Evolutionary conservation across 2,113 vertebrate genomes (phyloP), one percentile per base, ranked within the genome.

Genomic region (Brienomyrus longianalis): DNA sequence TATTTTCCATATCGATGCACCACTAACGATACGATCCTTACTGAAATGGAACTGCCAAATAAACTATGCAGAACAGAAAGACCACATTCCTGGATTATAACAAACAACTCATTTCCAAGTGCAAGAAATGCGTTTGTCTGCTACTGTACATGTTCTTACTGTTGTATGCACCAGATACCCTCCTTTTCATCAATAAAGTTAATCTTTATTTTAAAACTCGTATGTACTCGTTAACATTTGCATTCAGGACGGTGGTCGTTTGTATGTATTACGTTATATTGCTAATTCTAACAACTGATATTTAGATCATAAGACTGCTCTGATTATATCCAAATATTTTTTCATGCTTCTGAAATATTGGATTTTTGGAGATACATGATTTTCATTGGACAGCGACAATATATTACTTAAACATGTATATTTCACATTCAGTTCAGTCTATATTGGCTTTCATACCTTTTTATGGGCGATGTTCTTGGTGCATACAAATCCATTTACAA

Each of bases 401-500:
- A n/a, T n/a, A n/a, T 62, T 62, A n/a, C 6, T n/a, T 62, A 62
- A n/a, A 9, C 59, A 27, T 59, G 56, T 8, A 59, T 43, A 23
- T 84, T 74, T 31, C 66, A 74, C 66, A 47, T 50, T 47, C n/a
- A n/a, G 83, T 85, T n/a, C 83, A 47, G 3, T 85, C 47, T 43
- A 85, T 23, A 11, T 59, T 1, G 11, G 86, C 52, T 70, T 86
- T 17, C 45, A 83, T 95, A 99, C 98, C 98, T 99, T 99, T 94
- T 99, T 99, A 94, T 99, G 98, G 11, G 98, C 98, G 89, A 99
- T 97, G 91, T 99, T 99, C 94, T 99, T 99, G 87, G 98, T 98
- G 94, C 98, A 99, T 47, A 98, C 96, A 91, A 99, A 99, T 88
- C 98, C 98, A 92, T 97, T 99, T 27, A 99, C 97, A 91, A 99